Conservation (phyloP, 2,113 vertebrate genomes). For the Polyodon spathula region DNA sequence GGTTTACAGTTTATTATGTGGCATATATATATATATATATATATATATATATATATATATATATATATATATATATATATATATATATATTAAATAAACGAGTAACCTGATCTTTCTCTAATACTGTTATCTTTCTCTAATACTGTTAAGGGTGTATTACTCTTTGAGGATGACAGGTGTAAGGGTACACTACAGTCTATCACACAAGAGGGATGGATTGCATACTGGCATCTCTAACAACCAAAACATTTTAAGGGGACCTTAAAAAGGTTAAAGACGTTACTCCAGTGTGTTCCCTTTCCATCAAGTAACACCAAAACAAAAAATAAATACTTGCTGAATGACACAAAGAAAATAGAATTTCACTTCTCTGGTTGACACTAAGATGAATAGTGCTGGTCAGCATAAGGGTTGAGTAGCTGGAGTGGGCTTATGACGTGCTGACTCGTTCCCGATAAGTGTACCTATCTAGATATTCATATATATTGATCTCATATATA, state of each 20-base stretch:
- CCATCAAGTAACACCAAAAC: constrained; percentile 2
- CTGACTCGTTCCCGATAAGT: no score
- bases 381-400: constrained; percentile 12
- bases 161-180: no score
- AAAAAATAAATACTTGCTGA: constrained; percentile 15
- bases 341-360: constrained; percentile 18
- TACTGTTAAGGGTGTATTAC: no score
- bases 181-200: no score
- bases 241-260: constrained; percentile 1
- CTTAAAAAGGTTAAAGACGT: constrained; percentile 2
- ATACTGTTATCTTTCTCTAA: no score
- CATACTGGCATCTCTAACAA: background rate
- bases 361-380: constrained; percentile 16
- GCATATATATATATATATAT: background rate
- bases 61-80: background rate
- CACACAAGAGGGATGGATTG: no score
- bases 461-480: no score
- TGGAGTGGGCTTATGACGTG: no score
- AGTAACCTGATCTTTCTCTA: no score
- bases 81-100: no score
- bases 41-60: background rate
- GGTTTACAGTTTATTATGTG: background rate
- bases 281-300: background rate
- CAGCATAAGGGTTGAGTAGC: constrained; percentile 7
- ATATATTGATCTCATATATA: no score